Conservation (phyloP, 2,888 invertebrate species). For the Nasonia oneida region DNA sequence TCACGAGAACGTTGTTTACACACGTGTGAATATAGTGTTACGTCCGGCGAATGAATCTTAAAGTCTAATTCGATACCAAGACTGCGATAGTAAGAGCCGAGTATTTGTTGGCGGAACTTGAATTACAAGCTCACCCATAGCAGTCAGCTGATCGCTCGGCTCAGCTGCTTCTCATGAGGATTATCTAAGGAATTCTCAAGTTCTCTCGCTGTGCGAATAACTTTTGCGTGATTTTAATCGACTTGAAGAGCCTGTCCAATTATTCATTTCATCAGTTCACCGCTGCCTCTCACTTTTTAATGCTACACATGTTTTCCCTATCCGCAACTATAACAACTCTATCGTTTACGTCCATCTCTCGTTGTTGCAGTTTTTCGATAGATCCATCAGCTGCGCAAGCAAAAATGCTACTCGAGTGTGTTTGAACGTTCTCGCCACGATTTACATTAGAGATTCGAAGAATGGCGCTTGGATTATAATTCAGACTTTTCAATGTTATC, state of each 20-base stretch:
- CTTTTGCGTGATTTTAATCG: background rate
- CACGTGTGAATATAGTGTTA: too few species aligned
- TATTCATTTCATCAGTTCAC: background rate
- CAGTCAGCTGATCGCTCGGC: background rate
- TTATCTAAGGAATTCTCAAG: background rate
- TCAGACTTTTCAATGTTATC: slow-evolving; percentile 1
- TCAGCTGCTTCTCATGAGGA: slow-evolving; percentile 6
- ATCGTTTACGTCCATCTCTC: background rate
- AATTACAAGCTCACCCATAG: background rate
- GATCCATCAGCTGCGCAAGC: background rate
- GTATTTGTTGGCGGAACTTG: background rate
- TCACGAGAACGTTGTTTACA: too few species aligned
- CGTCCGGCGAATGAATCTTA: too few species aligned
- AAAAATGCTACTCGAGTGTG: background rate
- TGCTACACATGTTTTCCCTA: background rate
- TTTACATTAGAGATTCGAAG: background rate
- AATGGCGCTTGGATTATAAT: background rate
- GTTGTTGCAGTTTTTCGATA: background rate
- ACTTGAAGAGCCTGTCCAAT: background rate
- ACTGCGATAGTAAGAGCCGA: background rate
- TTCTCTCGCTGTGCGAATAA: background rate
- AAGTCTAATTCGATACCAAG: background rate
- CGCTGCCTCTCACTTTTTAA: background rate
- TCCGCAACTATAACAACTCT: background rate
- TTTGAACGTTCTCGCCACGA: background rate